Conservation (phyloP, 2,797 vertebrate species). For the Semotilus atromaculatus region DNA sequence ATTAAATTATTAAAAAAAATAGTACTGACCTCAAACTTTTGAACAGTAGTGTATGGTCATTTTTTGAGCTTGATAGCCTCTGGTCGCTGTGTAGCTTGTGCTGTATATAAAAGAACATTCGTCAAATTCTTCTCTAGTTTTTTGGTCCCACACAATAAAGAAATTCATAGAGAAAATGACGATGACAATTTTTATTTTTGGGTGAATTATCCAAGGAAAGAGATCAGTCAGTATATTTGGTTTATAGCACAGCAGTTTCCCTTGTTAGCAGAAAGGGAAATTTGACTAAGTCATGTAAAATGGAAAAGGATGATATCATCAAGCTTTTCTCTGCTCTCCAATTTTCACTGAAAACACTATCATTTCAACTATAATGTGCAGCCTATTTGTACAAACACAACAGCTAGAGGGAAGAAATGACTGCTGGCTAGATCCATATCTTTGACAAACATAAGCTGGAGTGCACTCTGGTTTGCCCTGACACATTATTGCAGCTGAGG, state of each 20-base stretch:
- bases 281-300: not conserved
- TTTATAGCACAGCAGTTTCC: not conserved
- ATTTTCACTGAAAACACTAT: constrained; percentile 7
- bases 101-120: not conserved
- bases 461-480: not conserved
- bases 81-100: not conserved
- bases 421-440: not conserved
- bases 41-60: not conserved
- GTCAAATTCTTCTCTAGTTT: not conserved
- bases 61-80: not conserved
- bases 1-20: not conserved
- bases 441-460: constrained; percentile 14
- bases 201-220: constrained; percentile 19
- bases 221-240: not conserved
- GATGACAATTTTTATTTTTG: not conserved
- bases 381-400: constrained; percentile 7
- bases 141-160: not conserved
- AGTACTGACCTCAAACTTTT: not conserved
- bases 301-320: not conserved
- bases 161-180: not conserved
- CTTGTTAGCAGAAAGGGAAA: constrained; percentile 2
- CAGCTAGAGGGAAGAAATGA: constrained; percentile 10
- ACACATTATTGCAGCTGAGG: not conserved
- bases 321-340: not conserved
- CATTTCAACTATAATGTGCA: not conserved